Base-by-base conservation (phyloP, 2,113 vertebrate genomes). In the Brachypteracias leptosomus region DNA sequence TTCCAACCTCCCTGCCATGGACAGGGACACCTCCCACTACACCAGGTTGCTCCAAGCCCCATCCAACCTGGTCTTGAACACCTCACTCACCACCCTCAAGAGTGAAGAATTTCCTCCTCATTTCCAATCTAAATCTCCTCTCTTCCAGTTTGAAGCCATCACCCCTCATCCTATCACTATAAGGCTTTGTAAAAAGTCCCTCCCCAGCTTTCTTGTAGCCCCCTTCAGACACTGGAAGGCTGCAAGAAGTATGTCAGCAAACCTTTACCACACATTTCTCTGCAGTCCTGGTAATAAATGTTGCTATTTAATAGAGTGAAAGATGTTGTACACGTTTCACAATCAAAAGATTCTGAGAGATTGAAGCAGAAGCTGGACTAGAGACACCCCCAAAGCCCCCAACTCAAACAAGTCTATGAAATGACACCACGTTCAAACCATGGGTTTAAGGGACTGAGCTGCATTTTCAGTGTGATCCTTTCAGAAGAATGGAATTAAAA, bases 171-270 rank as follows among this genome's bases (percentile, higher is more conserved):
- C n/a, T n/a, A n/a, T n/a, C n/a, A n/a, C n/a, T n/a, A n/a, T n/a
- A n/a, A n/a, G n/a, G n/a, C n/a, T n/a, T n/a, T n/a, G n/a, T n/a
- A n/a, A n/a, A n/a, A n/a, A n/a, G n/a, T n/a, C n/a, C n/a, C n/a
- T n/a, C n/a, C n/a, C n/a, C n/a, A n/a, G n/a, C n/a, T n/a, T n/a
- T n/a, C n/a, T n/a, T n/a, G n/a, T n/a, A n/a, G n/a, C n/a, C n/a
- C n/a, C n/a, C n/a, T n/a, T n/a, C n/a, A n/a, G n/a, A n/a, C n/a
- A n/a, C n/a, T n/a, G n/a, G n/a, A n/a, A n/a, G n/a, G n/a, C n/a
- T n/a, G n/a, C n/a, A n/a, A n/a, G n/a, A n/a, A n/a, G n/a, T n/a
- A 8, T 1, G 4, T 1, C 22, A 4, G 11, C 6, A 67, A 72
- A 72, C 15, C 13, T 71, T 62, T 9, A 38, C 14, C 26, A 16